These are phyloP conservation scores for Neotoma lepida DNA, from an alignment of 2,113 vertebrate genomes.

Conservation along the genomic window DNA sequence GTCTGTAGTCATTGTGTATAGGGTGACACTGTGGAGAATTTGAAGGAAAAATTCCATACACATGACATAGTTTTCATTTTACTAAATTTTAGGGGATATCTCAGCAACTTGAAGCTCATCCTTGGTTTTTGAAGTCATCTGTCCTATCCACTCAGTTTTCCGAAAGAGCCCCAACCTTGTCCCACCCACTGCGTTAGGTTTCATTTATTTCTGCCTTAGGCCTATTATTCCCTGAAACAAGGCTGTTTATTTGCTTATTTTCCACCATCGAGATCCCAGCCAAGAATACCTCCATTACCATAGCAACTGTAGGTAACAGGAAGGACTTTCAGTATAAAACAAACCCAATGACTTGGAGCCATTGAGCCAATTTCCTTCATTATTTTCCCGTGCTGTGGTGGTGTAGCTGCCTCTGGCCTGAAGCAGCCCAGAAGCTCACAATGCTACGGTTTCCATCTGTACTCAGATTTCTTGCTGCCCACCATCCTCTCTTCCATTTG, in stretches of 20 bases:
- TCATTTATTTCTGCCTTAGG: neutral
- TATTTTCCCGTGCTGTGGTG: neutral
- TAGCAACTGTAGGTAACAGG: slow-evolving; percentile 35
- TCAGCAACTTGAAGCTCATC: neutral
- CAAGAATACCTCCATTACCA: slow-evolving; percentile 51
- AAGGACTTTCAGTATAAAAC: slow-evolving; percentile 17
- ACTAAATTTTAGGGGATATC: neutral
- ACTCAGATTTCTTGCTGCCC: neutral
- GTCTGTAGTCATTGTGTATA: neutral
- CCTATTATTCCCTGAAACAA: neutral
- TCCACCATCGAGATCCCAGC: slow-evolving; percentile 18
- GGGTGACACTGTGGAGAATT: neutral
- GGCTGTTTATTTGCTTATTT: slow-evolving; percentile 41
- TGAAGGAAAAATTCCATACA: neutral
- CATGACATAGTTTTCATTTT: neutral
- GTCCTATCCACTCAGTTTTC: neutral
- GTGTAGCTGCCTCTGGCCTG: neutral
- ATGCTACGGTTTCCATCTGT: slow-evolving; percentile 11
- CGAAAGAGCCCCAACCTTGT: neutral
- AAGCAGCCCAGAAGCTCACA: neutral
- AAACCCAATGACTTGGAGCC: neutral
- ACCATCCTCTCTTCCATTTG: slow-evolving; percentile 22
- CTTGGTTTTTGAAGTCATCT: neutral
- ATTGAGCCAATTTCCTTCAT: neutral
- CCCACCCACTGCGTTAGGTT: neutral